Base-by-base conservation (phyloP, 2,797 vertebrate species). In the Cottoperca gobio region DNA sequence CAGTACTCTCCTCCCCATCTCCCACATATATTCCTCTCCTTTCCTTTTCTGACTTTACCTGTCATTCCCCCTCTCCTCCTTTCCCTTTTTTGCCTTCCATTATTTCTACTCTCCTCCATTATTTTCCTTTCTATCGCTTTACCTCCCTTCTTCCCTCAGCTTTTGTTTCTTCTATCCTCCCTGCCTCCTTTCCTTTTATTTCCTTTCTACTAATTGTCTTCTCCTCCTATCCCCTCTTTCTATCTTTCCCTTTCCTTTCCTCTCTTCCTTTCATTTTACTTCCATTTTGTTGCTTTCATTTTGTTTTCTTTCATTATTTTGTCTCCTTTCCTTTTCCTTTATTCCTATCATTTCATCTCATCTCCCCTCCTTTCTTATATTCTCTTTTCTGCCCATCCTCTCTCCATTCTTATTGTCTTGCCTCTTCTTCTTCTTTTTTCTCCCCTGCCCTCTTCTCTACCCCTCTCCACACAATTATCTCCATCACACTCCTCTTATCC, bases 101-200 rank as follows among this genome's bases (percentile, higher is more conserved):
- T 0, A n/a, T n/a, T n/a, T n/a, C n/a, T n/a, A n/a, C 23, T 13
- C 2, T 39, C 6, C 24, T 31, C 4, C 40, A 37, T n/a, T 28
- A 9, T n/a, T 11, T 16, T 6, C 21, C 11, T 21, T 9, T 6
- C 21, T 1, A 19, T 33, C 5, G 17, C 5, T 39, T 6, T 49
- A 23, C 4, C 17, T 23, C 0, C 33, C 4, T 24, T n/a, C 0
- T 31, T 17, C 10, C 14, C 10, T 1, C 9, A 6, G 3, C 54
- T 43, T 28, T 12, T 16, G 3, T 33, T 24, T 37, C 9, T 3
- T 19, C 19, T 46, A 59, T 17, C 12, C 31, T n/a, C 16, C 16
- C 43, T 28, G 5, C 0, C 16, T 43, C 0, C 28, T 53, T 63
- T 21, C 2, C 33, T 23, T 43, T 50, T 1, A 17, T 0, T 52